Conservation (phyloP, 2,797 vertebrate genomes). For the Anguilla obscura region DNA sequence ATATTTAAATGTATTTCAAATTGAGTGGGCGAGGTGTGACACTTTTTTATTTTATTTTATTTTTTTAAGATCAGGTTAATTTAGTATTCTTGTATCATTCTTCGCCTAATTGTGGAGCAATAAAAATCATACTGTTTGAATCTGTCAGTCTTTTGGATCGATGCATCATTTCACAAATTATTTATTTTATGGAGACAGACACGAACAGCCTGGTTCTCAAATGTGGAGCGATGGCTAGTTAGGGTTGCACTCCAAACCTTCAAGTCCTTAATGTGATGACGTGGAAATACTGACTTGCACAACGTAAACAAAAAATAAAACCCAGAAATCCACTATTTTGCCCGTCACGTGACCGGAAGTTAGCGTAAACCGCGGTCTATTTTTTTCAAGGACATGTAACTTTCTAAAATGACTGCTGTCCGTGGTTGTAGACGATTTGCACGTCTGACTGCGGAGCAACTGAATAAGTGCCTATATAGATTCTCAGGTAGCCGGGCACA, state of each 20-base stretch:
- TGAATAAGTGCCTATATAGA: neutral
- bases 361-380: neutral
- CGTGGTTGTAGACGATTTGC: neutral
- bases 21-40: too few species aligned
- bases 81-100: too few species aligned
- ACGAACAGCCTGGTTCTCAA: neutral
- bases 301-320: neutral
- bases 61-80: too few species aligned
- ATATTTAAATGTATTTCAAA: too few species aligned
- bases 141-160: neutral
- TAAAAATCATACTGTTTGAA: neutral
- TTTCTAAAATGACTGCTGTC: neutral
- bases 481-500: neutral
- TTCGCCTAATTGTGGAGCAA: neutral
- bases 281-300: neutral
- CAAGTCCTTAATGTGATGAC: neutral
- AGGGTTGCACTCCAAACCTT: neutral
- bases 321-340: neutral
- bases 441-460: neutral
- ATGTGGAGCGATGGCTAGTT: neutral
- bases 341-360: conserved; percentile 7
- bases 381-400: conserved; percentile 7
- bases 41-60: too few species aligned
- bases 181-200: neutral
- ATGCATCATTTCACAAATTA: neutral